Evolutionary conservation across 2,888 invertebrate genomes (phyloP), one percentile per base, ranked within the genome.

Genomic region (Creontiades dilutus): DNA sequence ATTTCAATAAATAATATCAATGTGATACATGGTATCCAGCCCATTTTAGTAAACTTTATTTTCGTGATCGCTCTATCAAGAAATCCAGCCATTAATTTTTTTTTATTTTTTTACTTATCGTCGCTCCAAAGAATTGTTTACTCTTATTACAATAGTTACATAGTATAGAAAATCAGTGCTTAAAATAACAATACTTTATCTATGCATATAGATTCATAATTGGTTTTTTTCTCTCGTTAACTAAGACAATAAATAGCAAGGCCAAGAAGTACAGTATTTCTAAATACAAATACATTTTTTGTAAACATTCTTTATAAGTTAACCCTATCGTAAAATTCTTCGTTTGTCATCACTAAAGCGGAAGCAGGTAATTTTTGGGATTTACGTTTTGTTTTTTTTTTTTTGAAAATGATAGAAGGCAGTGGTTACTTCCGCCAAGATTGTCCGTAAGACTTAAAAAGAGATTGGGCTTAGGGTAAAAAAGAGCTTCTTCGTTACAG

Each of bases 141-240:
- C 68, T 68, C 68, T 68, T 68, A 68, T 68, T 68, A 68, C 68
- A 68, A 68, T 68, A 68, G 68, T 68, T 68, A 68, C 27, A 68
- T 68, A 68, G 68, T 23, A 68, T 68, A 90, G 86, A 90, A 90
- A 90, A 86, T 90, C 90, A 90, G 90, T 90, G 90, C 90, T 90
- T 90, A 78, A 90, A 86, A 90, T 90, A 86, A 90, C 90, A 90
- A 86, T 90, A 90, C 61, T 37, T 81, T 48, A 61, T 86, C 68
- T 68, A 68, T 68, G 68, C 68, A 68, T 68, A 47, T 80, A 47
- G 46, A 46, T 80, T 37, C 80, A 47, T 48, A 48, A 46, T n/a
- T 47, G 16, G 80, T 82, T 81, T 81, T 81, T n/a, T n/a, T 81
- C 46, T 82, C 37, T 47, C 46, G 48, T 47, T 48, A 82, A 82